Evolutionary conservation across 2,113 vertebrate genomes (phyloP).

Genomic region (Syngnathus scovelli): DNA sequence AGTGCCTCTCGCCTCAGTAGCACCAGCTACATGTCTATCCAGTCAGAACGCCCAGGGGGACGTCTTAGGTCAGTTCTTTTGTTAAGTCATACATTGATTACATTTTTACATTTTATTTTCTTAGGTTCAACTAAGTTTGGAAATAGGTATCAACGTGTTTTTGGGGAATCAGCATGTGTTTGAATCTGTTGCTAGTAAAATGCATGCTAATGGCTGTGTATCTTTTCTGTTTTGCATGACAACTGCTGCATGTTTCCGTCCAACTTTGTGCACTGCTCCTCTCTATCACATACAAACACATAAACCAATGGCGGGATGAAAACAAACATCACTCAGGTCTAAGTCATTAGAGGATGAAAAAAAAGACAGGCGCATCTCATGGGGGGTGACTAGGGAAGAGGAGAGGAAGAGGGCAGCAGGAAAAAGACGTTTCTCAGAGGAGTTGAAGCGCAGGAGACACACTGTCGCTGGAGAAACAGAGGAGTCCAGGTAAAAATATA

Average conservation of each 20-base stretch:
- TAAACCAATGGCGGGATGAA: neutral
- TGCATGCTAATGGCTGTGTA: constrained; percentile 44
- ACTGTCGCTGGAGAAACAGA: constrained; percentile 68
- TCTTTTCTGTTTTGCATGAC: constrained; percentile 44
- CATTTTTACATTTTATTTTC: neutral
- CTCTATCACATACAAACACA: neutral
- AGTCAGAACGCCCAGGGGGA: constrained; percentile 88
- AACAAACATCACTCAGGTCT: constrained; percentile 50
- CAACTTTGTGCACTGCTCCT: constrained; percentile 21
- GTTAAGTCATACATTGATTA: neutral
- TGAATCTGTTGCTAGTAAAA: neutral
- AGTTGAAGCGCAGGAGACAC: constrained; percentile 70
- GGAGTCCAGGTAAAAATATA: constrained; percentile 61
- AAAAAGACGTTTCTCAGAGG: constrained; percentile 59
- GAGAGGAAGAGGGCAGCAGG: constrained; percentile 52
- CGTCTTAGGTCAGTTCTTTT: constrained; percentile 83
- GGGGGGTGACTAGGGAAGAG: constrained; percentile 63
- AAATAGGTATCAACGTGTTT: neutral
- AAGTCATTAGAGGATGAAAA: constrained; percentile 75
- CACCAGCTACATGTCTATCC: constrained; percentile 98
- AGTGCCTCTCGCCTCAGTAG: constrained; percentile 98
- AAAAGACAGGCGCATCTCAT: constrained; percentile 68
- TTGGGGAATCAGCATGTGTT: neutral
- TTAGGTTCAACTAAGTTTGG: neutral
- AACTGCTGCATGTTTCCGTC: constrained; percentile 35